phyloP scores from a whole-genome alignment of 2,888 invertebrate species.

The Chrysodeixis includens region DNA sequence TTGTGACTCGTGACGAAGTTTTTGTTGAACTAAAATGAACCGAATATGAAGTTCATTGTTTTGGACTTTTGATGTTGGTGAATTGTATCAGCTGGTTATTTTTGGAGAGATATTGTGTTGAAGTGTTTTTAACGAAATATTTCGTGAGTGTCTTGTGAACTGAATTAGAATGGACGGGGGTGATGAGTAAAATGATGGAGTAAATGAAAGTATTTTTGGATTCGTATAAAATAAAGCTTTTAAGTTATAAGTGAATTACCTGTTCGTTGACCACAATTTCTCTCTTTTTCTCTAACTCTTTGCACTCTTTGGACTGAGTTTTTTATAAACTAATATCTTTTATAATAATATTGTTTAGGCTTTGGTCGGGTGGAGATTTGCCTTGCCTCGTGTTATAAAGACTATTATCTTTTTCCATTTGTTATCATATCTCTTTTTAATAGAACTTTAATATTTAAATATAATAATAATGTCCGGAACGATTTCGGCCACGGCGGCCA shows the following conservation, averaged over 20 bases:
- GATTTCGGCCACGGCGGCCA: no score
- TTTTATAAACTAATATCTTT: no score
- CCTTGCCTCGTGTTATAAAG: no score
- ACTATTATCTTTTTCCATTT: no score
- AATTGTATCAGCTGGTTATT: constrained; percentile 26
- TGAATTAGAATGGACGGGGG: not conserved
- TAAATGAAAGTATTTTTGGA: not conserved
- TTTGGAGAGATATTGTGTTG: constrained; percentile 17
- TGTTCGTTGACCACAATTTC: no score
- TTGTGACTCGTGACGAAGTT: constrained; percentile 44
- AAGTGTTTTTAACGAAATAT: constrained; percentile 8
- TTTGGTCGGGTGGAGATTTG: no score
- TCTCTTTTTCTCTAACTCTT: no score
- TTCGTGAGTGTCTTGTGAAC: constrained; percentile 5
- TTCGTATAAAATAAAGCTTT: not conserved
- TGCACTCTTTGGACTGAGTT: no score
- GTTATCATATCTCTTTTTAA: no score
- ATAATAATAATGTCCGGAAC: no score
- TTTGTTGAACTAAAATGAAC: constrained; percentile 41
- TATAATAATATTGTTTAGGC: no score
- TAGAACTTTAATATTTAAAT: no score
- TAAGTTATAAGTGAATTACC: not conserved
- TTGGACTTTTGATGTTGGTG: constrained; percentile 16
- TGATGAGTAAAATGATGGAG: not conserved
- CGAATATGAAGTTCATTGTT: constrained; percentile 39